phyloP scores from a whole-genome alignment of 2,797 vertebrate genomes.

The Gymnoscopelus microlampas region DNA sequence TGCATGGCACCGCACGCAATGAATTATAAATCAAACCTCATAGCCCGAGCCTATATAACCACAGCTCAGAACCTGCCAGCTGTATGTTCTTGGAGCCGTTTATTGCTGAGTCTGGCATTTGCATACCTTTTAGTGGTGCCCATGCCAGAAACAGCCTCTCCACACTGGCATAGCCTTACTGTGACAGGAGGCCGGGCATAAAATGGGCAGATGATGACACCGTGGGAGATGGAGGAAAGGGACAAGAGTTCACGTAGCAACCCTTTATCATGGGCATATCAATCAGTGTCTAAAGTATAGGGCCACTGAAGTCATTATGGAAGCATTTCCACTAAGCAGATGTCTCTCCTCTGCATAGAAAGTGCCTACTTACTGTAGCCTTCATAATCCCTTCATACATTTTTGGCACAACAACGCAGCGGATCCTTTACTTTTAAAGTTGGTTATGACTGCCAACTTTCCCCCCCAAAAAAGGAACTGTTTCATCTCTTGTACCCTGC shows the following conservation, averaged over 20 bases:
- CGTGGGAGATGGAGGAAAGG: slow-evolving; percentile 49
- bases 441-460: neutral
- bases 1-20: too few relatives aligned
- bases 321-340: neutral
- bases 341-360: neutral
- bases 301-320: neutral
- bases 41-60: neutral
- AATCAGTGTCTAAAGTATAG: slow-evolving; percentile 39
- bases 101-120: slow-evolving; percentile 10
- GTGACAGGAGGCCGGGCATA: slow-evolving; percentile 60
- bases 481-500: too few relatives aligned
- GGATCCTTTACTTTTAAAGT: too few relatives aligned
- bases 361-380: neutral
- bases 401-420: too few relatives aligned
- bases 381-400: too few relatives aligned
- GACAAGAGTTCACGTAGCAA: slow-evolving; percentile 42
- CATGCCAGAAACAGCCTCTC: slow-evolving; percentile 23
- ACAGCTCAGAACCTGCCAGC: neutral
- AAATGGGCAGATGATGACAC: slow-evolving; percentile 70
- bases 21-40: too few relatives aligned
- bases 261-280: slow-evolving; percentile 38
- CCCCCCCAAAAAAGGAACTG: too few relatives aligned
- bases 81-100: neutral
- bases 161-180: slow-evolving; percentile 55
- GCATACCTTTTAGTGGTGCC: too few relatives aligned